These are phyloP conservation scores for Proteles cristata DNA, from an alignment of 2,113 vertebrate species.

Conservation along the genomic window DNA sequence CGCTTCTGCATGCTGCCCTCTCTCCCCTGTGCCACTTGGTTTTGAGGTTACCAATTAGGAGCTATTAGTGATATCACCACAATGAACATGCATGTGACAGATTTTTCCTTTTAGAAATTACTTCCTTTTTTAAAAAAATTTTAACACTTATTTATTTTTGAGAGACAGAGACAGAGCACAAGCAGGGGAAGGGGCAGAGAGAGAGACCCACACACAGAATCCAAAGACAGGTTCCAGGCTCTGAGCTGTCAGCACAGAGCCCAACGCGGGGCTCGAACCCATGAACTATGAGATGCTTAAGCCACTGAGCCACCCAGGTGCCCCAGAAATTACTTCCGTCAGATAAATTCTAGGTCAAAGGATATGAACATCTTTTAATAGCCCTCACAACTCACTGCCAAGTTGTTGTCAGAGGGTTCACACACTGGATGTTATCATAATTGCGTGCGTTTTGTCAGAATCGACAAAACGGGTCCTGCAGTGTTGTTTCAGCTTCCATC, in stretches of 20 bases:
- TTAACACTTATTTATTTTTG: no score
- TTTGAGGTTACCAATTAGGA: conserved; percentile 16
- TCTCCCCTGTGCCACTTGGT: background rate
- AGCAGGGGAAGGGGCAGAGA: no score
- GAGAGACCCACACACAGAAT: no score
- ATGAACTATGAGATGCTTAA: no score
- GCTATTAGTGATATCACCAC: background rate
- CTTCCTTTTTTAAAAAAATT: background rate
- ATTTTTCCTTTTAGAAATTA: conserved; percentile 4
- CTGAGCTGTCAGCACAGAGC: no score
- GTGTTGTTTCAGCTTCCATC: background rate
- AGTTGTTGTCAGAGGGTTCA: background rate
- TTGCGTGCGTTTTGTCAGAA: background rate
- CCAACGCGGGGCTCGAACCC: no score
- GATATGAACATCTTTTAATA: background rate
- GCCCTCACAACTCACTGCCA: background rate
- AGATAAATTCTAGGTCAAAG: conserved; percentile 31
- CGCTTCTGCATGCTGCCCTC: background rate
- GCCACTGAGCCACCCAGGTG: no score
- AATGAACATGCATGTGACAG: background rate
- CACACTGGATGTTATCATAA: no score
- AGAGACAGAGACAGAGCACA: no score
- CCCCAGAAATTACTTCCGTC: background rate
- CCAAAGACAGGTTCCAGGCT: no score
- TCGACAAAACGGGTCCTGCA: background rate